Evolutionary conservation across 2,888 invertebrate species (phyloP), one percentile per base, ranked within the genome.

Genomic region (Diabrotica balteata): DNA sequence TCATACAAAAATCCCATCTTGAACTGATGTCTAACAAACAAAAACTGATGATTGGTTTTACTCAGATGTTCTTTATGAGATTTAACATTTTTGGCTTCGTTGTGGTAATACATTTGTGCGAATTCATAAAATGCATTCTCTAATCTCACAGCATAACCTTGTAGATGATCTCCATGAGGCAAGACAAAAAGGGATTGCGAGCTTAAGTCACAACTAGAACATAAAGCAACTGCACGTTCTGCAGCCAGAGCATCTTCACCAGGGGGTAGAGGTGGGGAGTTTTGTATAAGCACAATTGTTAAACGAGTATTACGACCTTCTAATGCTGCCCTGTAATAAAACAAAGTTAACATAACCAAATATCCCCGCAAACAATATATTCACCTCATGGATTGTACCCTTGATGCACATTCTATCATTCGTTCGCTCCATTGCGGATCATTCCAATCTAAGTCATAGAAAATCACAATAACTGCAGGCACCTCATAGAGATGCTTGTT

Each of bases 381-480:
- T 55, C 85, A 89, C 86, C 89, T 88, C 68, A 94, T 87, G 0
- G 91, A 90, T 82, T 96, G 95, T 46, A 98, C 93, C 77, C 93
- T 88, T 0, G 94, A 93, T 8, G 96, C 93, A 84, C 97, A 97
- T 83, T 97, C 97, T 77, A 94, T 91, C 80, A 95, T 95, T 81
- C 95, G 97, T 76, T 98, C 98, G 75, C 93, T 93, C 97, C 98
- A 98, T 72, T 91, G 89, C 0, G 89, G 87, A 84, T 98, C 97
- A 81, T 95, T 95, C 98, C 98, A 99, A 84, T 98, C 98, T 81
- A 98, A 89, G 80, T 99, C 98, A 83, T 95, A 95, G 84, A 98
- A 99, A 70, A 97, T 89, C 4, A 97, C 96, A 43, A 96, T 92
- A 0, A 98, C 93, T 1, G 98, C 92, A 8, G 99, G 98, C 72